phyloP scores from a whole-genome alignment of 2,888 invertebrate genomes.

The Chymomyza amoena region DNA sequence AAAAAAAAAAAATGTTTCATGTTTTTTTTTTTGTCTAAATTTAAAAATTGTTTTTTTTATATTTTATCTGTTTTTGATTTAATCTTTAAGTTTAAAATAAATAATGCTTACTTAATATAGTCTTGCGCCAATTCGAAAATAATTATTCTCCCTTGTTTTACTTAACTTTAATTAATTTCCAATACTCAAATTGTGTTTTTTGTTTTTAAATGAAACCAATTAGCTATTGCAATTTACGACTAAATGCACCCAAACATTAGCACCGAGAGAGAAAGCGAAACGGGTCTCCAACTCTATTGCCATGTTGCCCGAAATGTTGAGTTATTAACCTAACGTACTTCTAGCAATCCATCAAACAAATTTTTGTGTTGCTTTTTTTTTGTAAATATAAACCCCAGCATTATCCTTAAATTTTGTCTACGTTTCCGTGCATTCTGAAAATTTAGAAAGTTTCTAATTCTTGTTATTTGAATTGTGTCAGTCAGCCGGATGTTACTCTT shows the following conservation, averaged over 20 bases:
- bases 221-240: conserved; percentile 40
- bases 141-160: not conserved
- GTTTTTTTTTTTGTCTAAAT: not conserved
- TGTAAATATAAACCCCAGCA: not conserved
- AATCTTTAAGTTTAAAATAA: not conserved
- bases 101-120: not conserved
- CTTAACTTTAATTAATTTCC: not conserved
- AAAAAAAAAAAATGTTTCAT: conserved; percentile 3
- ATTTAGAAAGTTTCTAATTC: not conserved
- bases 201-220: not conserved
- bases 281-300: conserved; percentile 56
- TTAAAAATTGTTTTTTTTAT: not conserved
- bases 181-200: not conserved
- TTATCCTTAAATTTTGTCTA: not conserved
- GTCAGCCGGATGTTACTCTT: conserved; percentile 34
- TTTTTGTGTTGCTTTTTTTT: conserved; percentile 19
- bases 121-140: not conserved
- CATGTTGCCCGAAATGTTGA: conserved; percentile 68
- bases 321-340: conserved; percentile 22
- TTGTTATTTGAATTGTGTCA: conserved; percentile 20
- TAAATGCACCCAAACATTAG: conserved; percentile 60
- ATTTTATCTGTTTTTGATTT: not conserved
- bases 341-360: not conserved
- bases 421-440: not conserved
- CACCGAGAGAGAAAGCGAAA: conserved; percentile 10